Evolutionary conservation across 2,888 invertebrate species (phyloP).

Genomic region (Amphipyra tragopoginis): DNA sequence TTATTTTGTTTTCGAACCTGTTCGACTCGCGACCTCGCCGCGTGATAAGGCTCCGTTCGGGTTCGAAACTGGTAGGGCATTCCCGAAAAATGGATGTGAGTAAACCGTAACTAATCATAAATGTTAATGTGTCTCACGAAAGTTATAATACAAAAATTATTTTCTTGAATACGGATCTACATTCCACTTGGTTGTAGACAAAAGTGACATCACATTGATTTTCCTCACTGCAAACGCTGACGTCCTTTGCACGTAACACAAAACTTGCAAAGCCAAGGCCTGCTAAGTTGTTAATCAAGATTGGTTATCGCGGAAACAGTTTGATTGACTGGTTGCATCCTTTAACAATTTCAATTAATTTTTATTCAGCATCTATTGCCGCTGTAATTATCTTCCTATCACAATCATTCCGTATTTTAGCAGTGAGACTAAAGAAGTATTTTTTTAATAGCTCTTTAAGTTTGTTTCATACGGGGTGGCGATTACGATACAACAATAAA

Average conservation of each 20-base stretch:
- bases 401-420: constrained; percentile 12
- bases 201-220: constrained; percentile 27
- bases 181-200: constrained; percentile 1
- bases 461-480: constrained; percentile 27
- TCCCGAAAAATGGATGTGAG: too few species aligned
- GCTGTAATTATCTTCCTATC: constrained; percentile 14
- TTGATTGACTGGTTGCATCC: constrained; percentile 20
- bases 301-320: constrained; percentile 19
- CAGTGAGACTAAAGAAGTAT: constrained; percentile 21
- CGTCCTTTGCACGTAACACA: constrained; percentile 12
- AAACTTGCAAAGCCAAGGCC: constrained; percentile 14
- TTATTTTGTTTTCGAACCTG: neutral
- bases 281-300: constrained; percentile 11
- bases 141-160: too few species aligned
- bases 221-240: constrained; percentile 3
- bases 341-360: constrained; percentile 11
- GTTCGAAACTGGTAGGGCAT: too few species aligned
- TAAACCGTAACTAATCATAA: too few species aligned
- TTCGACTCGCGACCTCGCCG: too few species aligned
- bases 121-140: too few species aligned
- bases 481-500: too few species aligned
- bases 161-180: too few species aligned
- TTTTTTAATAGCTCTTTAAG: neutral
- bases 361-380: constrained; percentile 3
- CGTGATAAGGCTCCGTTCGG: too few species aligned